A percentile compares a stretch with the other conserved stretches of the same genome.
Conservation (phyloP, 2,888 invertebrate genomes). For the Tenthredo mesomela region DNA sequence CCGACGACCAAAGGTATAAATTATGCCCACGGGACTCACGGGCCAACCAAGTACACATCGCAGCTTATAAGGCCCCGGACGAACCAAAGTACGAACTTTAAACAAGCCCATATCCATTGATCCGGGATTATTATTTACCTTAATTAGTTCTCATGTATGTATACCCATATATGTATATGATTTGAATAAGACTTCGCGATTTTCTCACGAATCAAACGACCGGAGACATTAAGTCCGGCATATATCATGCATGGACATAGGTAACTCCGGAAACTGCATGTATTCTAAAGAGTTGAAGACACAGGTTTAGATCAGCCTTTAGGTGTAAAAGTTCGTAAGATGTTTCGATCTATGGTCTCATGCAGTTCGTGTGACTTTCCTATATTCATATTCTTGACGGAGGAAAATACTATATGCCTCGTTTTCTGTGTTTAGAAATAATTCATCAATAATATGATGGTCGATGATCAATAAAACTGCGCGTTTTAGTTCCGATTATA, state of each 20-base stretch:
- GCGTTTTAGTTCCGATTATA: not conserved
- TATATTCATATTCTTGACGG: not conserved
- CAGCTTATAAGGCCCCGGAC: constrained; percentile 39
- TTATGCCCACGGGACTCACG: constrained; percentile 57
- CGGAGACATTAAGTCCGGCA: too few species aligned
- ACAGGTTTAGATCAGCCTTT: too few species aligned
- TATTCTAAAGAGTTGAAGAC: too few species aligned
- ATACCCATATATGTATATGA: not conserved
- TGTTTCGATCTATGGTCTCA: too few species aligned
- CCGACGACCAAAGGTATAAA: constrained; percentile 67
- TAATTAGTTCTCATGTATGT: not conserved
- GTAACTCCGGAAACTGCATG: too few species aligned
- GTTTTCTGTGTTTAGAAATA: not conserved
- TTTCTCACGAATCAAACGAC: too few species aligned
- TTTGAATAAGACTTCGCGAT: not conserved
- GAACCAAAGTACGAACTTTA: constrained; percentile 2
- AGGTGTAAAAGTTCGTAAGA: too few species aligned
- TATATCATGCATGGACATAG: too few species aligned
- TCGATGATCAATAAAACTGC: not conserved
- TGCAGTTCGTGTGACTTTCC: not conserved
- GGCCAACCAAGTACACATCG: constrained; percentile 20
- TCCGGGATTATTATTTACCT: not conserved
- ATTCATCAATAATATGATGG: not conserved
- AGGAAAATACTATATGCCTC: not conserved
- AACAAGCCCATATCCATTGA: constrained; percentile 38